phyloP scores from a whole-genome alignment of 2,797 vertebrate genomes.

The Myripristis jacobus region DNA sequence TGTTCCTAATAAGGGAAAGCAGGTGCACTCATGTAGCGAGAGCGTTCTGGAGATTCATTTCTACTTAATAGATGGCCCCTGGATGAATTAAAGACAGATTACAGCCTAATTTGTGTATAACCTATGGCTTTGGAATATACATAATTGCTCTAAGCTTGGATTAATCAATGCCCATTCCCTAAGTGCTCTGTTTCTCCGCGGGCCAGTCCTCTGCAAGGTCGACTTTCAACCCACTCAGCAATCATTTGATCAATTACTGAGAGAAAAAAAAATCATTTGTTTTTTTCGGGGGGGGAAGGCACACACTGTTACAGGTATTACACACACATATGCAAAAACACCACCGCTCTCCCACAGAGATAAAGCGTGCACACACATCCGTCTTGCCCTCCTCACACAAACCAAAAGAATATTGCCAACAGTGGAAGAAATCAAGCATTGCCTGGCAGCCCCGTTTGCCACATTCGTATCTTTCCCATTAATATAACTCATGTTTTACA shows the following conservation, averaged over 20 bases:
- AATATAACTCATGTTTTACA: no score
- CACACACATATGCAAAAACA: no score
- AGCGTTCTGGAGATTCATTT: conserved; percentile 33
- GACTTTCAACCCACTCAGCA: conserved; percentile 47
- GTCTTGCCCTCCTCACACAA: background rate
- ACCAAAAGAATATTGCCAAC: background rate
- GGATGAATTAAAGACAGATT: conserved; percentile 61
- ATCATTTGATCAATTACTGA: conserved; percentile 36
- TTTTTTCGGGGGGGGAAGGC: no score
- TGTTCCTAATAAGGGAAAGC: conserved; percentile 11
- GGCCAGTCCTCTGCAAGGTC: conserved; percentile 43
- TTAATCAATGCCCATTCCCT: conserved; percentile 55
- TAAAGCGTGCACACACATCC: no score
- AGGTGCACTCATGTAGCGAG: background rate
- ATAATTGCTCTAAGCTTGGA: conserved; percentile 44
- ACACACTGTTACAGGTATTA: no score
- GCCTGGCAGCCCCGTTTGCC: no score
- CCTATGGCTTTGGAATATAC: conserved; percentile 40
- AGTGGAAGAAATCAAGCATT: background rate
- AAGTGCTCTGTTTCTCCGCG: conserved; percentile 37
- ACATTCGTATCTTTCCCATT: no score
- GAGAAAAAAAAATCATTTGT: background rate
- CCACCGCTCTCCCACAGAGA: no score
- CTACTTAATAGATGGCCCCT: conserved; percentile 39
- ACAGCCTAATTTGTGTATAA: conserved; percentile 50